Conservation (phyloP, 30 jellyfish, hydroid and myxozoan genomes). For the Pelagia noctiluca region DNA sequence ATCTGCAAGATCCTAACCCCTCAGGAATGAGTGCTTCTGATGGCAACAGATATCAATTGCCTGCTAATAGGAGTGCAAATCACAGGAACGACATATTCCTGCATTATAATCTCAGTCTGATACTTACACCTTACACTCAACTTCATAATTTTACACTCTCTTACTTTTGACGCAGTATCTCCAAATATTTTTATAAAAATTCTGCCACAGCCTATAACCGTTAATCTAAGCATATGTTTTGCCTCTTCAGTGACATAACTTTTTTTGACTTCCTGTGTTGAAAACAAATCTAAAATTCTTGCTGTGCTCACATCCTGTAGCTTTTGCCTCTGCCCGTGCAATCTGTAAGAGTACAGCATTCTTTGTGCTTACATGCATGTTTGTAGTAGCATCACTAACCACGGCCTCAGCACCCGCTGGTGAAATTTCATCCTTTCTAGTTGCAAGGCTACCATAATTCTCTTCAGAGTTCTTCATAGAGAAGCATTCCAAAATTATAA, state of each 20-base stretch:
- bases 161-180: constrained; percentile 4
- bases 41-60: constrained; percentile 14
- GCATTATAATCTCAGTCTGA: background rate
- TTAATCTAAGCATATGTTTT: background rate
- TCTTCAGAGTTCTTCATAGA: background rate
- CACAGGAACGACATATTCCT: constrained; percentile 29
- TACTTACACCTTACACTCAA: background rate
- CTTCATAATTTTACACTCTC: constrained; percentile 13
- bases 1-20: constrained; percentile 40
- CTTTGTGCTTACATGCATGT: constrained; percentile 7
- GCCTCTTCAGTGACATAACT: background rate
- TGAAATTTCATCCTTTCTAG: background rate
- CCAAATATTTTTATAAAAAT: constrained; percentile 34
- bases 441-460: background rate
- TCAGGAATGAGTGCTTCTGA: constrained; percentile 23
- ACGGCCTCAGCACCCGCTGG: background rate
- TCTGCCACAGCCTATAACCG: constrained; percentile 19
- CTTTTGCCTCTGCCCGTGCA: background rate
- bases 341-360: constrained; percentile 8
- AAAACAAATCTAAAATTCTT: background rate
- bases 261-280: constrained; percentile 30
- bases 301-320: background rate
- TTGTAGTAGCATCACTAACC: background rate
- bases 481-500: background rate
- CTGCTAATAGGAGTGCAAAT: constrained; percentile 51